Conservation (phyloP, 1,140 invertebrate genomes). For the Gonatopus flavifemur region DNA sequence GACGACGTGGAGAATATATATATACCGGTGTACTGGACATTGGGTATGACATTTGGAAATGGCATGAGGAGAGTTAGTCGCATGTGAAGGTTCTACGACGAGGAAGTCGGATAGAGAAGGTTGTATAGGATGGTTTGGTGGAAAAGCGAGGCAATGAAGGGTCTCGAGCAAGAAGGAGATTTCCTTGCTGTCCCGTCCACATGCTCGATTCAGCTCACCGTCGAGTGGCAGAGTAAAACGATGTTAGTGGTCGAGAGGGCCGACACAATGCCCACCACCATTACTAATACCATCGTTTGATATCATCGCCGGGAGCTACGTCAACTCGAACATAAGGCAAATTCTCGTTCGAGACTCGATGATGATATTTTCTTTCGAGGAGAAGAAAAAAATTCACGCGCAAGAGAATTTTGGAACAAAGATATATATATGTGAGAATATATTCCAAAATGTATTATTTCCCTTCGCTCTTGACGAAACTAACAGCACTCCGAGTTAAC, state of each 20-base stretch:
- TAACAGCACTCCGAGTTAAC: too few species aligned
- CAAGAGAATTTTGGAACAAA: too few species aligned
- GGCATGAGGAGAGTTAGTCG: constrained; percentile 27
- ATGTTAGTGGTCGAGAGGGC: constrained; percentile 34
- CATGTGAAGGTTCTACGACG: constrained; percentile 11
- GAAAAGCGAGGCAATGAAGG: constrained; percentile 32
- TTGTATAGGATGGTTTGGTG: constrained; percentile 20
- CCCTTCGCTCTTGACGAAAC: too few species aligned
- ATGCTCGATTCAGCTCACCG: constrained; percentile 37
- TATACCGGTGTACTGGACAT: constrained; percentile 31
- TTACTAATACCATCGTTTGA: too few species aligned
- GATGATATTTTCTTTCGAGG: too few species aligned
- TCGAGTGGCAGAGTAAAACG: constrained; percentile 30
- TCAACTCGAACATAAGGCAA: constrained; percentile 39
- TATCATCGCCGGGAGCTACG: constrained; percentile 42
- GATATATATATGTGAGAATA: too few species aligned
- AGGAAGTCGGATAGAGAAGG: constrained; percentile 9
- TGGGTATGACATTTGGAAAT: constrained; percentile 30
- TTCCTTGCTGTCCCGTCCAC: constrained; percentile 45
- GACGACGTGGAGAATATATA: too few species aligned
- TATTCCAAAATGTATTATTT: too few species aligned
- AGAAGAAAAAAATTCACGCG: too few species aligned
- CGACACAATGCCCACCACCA: constrained; percentile 45
- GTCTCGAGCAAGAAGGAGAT: constrained; percentile 42
- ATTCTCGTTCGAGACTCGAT: too few species aligned